Conservation (phyloP, 2,113 vertebrate genomes). For the Columba livia region DNA sequence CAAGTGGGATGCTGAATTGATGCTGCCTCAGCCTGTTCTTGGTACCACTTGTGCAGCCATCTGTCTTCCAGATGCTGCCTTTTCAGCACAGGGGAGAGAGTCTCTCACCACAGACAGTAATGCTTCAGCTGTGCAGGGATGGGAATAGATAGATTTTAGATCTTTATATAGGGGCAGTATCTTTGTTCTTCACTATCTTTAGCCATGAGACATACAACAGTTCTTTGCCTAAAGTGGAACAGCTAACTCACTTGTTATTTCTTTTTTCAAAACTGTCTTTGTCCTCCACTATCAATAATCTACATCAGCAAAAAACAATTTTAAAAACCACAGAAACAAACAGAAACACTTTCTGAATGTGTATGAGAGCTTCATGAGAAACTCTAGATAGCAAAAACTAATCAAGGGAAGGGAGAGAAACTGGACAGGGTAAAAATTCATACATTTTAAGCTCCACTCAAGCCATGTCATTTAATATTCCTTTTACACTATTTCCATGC, state of each 20-base stretch:
- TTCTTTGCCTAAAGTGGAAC: neutral
- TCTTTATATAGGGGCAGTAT: neutral
- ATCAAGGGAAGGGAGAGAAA: neutral
- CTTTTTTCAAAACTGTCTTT: neutral
- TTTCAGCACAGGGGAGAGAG: neutral
- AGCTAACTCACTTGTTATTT: neutral
- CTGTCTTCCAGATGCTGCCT: conserved; percentile 41
- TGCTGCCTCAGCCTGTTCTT: conserved; percentile 26
- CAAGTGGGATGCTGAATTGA: neutral
- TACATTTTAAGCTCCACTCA: neutral
- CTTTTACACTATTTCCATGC: neutral
- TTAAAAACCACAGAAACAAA: accelerated
- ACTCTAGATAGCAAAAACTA: neutral
- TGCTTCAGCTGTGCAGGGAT: neutral
- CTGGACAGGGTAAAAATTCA: neutral
- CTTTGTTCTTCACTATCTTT: neutral
- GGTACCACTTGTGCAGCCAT: neutral
- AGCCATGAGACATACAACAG: neutral
- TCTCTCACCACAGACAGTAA: conserved; percentile 5
- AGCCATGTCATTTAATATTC: neutral
- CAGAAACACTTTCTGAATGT: neutral
- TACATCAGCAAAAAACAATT: neutral
- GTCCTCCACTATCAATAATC: neutral
- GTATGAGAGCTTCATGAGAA: neutral
- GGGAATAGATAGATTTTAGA: conserved; percentile 23